Base-by-base conservation (phyloP, 2,888 invertebrate genomes). In the Geophilus truncorum region DNA sequence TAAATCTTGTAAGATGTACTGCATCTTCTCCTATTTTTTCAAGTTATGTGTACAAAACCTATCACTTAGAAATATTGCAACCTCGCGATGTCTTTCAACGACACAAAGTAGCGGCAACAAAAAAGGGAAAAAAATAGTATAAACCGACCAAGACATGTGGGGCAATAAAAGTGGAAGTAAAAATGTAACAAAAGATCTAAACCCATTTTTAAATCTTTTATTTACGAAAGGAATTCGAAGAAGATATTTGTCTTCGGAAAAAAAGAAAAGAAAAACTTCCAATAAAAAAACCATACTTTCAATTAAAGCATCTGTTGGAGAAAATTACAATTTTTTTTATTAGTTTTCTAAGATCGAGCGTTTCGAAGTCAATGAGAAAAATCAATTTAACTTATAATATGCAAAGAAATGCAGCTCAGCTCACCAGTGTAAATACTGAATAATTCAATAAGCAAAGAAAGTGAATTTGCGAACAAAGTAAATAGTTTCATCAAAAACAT, bases 31-130 rank as follows among this genome's bases (percentile, higher is more conserved):
- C 25, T 62, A 23, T 62, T 62, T 62, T 57, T 57, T 25, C 25
- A 23, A 45, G 45, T 45, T 45, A 23, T 62, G 62, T 62, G 23
- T 25, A 62, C 25, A 62, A 21, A 62, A 62, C 25, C 62, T 25
- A 62, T 62, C 62, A 62, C 23, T 62, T 62, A 62, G 25, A 62
- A 62, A 62, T 62, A 62, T 25, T 62, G 62, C 62, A 62, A 62
- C 62, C 21, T 23, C 12, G 62, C 62, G 62, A 25, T 25, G 62
- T 25, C 62, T 1, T 62, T 62, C 62, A 62, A 62, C 23, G 25
- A 62, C 62, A 23, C 62, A 62, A 62, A 62, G 23, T 57, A 57
- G 23, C 1, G 18, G 3, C 1, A 57, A 21, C n/a, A n/a, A n/a
- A n/a, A n/a, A n/a, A n/a, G n/a, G n/a, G n/a, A n/a, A n/a, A n/a